phyloP scores from a whole-genome alignment of 2,888 invertebrate genomes.

The Blastobasis adustella region DNA sequence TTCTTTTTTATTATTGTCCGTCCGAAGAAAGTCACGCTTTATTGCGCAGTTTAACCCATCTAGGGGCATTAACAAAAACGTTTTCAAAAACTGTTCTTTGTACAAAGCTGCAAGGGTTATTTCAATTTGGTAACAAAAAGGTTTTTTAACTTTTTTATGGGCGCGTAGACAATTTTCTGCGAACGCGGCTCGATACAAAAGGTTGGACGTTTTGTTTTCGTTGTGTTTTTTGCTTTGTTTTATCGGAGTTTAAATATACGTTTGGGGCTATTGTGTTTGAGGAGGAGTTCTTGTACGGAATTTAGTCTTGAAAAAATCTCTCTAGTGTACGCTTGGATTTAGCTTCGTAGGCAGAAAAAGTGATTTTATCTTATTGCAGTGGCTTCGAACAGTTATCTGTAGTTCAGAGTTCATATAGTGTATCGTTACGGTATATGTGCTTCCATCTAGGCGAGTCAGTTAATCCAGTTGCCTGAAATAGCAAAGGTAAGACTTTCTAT shows the following conservation, averaged over 20 bases:
- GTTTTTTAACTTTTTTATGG: conserved; percentile 41
- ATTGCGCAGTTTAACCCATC: conserved; percentile 53
- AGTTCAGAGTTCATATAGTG: background rate
- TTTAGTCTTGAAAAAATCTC: conserved; percentile 70
- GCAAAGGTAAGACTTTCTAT: background rate
- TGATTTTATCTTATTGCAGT: background rate
- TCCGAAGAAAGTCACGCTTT: conserved; percentile 15
- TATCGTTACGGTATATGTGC: background rate
- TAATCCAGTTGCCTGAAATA: background rate
- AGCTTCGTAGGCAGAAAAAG: background rate
- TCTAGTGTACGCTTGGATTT: conserved; percentile 54
- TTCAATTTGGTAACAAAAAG: conserved; percentile 39
- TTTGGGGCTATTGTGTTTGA: conserved; percentile 65
- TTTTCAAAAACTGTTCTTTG: conserved; percentile 39
- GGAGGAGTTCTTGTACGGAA: conserved; percentile 40
- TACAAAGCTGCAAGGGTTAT: conserved; percentile 57
- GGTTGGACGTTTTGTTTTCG: conserved; percentile 53
- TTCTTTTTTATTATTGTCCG: conserved; percentile 9
- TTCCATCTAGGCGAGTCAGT: background rate
- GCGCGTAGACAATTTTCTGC: conserved; percentile 49
- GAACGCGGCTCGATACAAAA: conserved; percentile 64
- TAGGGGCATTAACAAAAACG: conserved; percentile 26
- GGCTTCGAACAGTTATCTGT: background rate
- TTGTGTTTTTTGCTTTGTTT: conserved; percentile 65
- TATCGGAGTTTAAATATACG: conserved; percentile 67